Base-by-base conservation (phyloP, 2,888 invertebrate species). In the Diachrysia chrysitis region DNA sequence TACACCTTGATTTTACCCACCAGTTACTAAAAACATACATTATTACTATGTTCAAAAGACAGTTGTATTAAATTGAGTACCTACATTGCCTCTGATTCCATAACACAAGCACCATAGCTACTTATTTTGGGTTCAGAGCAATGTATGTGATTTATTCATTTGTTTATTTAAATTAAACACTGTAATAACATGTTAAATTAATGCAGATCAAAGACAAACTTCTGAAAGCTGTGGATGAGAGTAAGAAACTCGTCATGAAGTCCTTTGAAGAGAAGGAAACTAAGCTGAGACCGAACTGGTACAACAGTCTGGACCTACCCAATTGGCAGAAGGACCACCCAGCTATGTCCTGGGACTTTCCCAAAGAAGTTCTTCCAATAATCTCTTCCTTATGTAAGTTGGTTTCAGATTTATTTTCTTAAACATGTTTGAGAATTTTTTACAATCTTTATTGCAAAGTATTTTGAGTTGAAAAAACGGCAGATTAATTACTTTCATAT, bases 271-370 rank as follows among this genome's bases (percentile, higher is more conserved):
- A 95, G 69, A 94, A 94, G 67, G 94, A 95, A 74, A 62, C 89
- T 0, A 94, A 90, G 66, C 76, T 90, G 12, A 85, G 91, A 1
- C 93, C 93, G 0, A 91, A 92, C 67, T 95, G 95, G 94, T 94
- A 92, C 69, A 92, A 87, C 71, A 92, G 89, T 61, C 83, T 95
- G 63, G 92, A 93, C 59, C 79, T 95, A 48, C 95, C 95, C 0
- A 93, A 90, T 75, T 95, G 95, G 95, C 92, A 93, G 75, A 93
- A 93, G 65, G 95, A 95, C 59, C 91, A 94, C 69, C 92, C 94
- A 0, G 91, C 93, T 17, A 93, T 95, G 91, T 95, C 95, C 7
- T 95, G 95, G 95, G 95, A 95, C 78, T 95, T 95, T 71, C 95
- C 95, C 42, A 95, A 95, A 72, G 95, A 95, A 58, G 83, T 90